phyloP scores from a whole-genome alignment of 2,797 vertebrate genomes.

The Nothura maculosa region DNA sequence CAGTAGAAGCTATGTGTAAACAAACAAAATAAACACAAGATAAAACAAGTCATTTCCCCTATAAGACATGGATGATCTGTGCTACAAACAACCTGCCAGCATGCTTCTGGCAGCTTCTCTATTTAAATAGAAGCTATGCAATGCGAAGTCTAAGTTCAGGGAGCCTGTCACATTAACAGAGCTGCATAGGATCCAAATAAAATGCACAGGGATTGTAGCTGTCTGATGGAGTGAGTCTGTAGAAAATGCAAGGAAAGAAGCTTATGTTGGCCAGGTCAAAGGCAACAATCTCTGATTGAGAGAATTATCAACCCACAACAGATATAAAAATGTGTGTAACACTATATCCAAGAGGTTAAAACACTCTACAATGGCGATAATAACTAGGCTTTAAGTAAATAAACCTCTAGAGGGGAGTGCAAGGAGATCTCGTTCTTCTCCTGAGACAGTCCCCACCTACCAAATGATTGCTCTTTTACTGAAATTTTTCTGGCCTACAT shows the following conservation, averaged over 20 bases:
- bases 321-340: neutral
- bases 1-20: neutral
- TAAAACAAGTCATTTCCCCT: neutral
- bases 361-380: neutral
- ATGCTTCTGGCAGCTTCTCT: neutral
- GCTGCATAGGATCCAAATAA: neutral
- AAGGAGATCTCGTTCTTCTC: neutral
- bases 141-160: neutral
- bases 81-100: fast-evolving
- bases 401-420: neutral
- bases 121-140: neutral
- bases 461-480: neutral
- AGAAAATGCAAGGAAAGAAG: neutral
- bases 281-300: neutral
- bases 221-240: neutral
- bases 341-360: neutral
- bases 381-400: neutral
- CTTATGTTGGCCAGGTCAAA: neutral
- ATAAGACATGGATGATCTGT: neutral
- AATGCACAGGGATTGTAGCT: neutral
- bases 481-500: neutral
- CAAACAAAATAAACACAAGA: neutral
- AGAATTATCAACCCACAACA: neutral
- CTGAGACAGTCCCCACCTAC: too few species aligned
- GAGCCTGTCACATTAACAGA: neutral